Conservation (phyloP, 1,140 invertebrate genomes). For the Dysdera silvatica region DNA sequence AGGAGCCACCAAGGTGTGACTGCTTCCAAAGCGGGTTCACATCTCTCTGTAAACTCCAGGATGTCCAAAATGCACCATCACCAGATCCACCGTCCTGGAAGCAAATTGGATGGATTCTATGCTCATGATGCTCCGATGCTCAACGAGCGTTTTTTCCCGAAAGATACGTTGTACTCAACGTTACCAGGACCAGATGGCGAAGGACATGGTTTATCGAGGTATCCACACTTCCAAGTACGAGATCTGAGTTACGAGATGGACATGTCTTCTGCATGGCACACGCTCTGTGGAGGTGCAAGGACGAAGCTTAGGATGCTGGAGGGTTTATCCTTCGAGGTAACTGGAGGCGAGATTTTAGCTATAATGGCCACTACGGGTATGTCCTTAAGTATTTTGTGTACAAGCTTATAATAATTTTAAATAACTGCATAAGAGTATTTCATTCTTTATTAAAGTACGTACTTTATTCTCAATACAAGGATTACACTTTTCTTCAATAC, state of each 20-base stretch:
- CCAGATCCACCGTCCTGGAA: neutral
- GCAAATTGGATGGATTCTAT: conserved; percentile 20
- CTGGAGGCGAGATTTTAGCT: conserved; percentile 79
- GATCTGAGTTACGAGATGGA: conserved; percentile 47
- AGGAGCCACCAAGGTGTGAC: conserved; percentile 25
- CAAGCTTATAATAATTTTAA: too few relatives aligned
- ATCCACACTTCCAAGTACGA: conserved; percentile 59
- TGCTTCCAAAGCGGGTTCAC: conserved; percentile 33
- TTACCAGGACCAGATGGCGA: conserved; percentile 21
- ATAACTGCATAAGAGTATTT: too few relatives aligned
- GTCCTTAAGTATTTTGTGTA: too few relatives aligned
- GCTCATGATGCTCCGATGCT: conserved; percentile 21
- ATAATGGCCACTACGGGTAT: conserved; percentile 69
- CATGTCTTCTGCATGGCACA: conserved; percentile 40
- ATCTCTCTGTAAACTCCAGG: conserved; percentile 33
- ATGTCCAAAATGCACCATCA: conserved; percentile 11
- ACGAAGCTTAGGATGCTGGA: conserved; percentile 51
- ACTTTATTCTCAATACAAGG: too few relatives aligned
- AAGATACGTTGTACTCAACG: conserved; percentile 27
- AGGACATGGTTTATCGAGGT: conserved; percentile 35
- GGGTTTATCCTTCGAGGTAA: conserved; percentile 69
- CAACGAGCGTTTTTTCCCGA: conserved; percentile 33
- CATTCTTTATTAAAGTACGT: too few relatives aligned
- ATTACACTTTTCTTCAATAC: too few relatives aligned
- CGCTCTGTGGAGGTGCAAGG: conserved; percentile 36